A percentile compares a stretch with the other conserved stretches of the same genome.
Conservation (phyloP, 2,888 invertebrate species). For the Archaeoteleia sp. region DNA sequence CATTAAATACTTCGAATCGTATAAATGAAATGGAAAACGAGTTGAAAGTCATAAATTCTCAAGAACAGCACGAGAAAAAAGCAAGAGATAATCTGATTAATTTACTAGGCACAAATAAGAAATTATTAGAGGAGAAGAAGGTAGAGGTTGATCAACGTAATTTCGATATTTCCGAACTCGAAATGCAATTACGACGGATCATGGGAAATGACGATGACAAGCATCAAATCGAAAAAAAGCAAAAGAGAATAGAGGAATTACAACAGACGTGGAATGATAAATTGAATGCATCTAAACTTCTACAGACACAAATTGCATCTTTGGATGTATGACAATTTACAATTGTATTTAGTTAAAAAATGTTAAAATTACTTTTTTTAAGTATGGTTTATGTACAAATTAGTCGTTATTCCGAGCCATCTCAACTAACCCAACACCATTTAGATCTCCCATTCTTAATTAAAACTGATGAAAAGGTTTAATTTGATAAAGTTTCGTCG, state of each 20-base stretch:
- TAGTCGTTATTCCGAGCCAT: no score
- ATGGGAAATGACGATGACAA: conserved; percentile 64
- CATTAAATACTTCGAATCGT: conserved; percentile 53
- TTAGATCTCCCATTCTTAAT: no score
- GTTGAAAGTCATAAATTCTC: conserved; percentile 58
- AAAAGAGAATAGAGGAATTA: conserved; percentile 74
- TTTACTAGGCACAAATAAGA: conserved; percentile 58
- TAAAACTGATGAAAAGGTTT: no score
- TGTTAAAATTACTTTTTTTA: no score
- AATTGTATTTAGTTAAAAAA: neutral
- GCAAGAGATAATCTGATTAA: conserved; percentile 57
- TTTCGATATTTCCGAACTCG: conserved; percentile 63
- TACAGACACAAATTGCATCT: conserved; percentile 77
- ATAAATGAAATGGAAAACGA: conserved; percentile 62
- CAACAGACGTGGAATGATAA: conserved; percentile 74
- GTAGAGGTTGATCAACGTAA: conserved; percentile 61
- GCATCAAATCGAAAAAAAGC: conserved; percentile 72
- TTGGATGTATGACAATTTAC: conserved; percentile 75
- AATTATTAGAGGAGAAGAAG: conserved; percentile 59
- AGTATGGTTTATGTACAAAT: no score
- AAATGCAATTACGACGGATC: conserved; percentile 64
- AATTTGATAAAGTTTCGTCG: no score
- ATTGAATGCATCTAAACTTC: conserved; percentile 72
- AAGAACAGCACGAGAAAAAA: conserved; percentile 56
- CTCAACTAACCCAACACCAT: no score